Conservation (phyloP, 2,113 vertebrate genomes). For the Thamnophis sirtalis region DNA sequence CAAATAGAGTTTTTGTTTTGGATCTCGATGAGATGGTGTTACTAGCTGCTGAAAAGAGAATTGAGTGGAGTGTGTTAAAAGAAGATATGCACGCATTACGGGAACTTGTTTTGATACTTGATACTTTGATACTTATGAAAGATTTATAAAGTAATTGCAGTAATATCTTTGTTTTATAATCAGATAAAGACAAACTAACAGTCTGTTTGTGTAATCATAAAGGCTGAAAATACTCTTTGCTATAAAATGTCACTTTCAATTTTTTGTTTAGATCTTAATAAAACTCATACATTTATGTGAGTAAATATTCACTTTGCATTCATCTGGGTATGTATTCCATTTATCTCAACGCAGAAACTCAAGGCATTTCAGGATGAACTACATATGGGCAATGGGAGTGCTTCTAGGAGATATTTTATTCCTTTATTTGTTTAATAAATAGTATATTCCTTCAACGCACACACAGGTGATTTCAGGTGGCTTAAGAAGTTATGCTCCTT, state of each 20-base stretch:
- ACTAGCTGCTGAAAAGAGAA: neutral
- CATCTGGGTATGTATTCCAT: neutral
- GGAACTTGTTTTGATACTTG: neutral
- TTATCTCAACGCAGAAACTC: neutral
- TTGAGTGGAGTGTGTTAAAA: neutral
- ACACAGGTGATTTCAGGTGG: neutral
- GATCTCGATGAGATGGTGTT: neutral
- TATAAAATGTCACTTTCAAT: neutral
- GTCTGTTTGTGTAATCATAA: neutral
- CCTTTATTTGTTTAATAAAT: neutral
- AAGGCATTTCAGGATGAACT: neutral
- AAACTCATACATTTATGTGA: neutral
- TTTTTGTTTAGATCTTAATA: neutral
- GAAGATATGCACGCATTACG: neutral
- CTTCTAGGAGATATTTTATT: neutral
- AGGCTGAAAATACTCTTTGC: neutral
- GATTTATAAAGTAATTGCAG: neutral
- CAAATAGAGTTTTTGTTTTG: neutral
- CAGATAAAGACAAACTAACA: neutral
- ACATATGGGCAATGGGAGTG: neutral
- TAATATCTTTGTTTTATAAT: conserved; percentile 11
- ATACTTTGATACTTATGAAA: neutral
- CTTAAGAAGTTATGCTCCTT: neutral
- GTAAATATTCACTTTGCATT: neutral
- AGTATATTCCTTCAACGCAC: neutral